Conservation (phyloP, 2,113 vertebrate species). For the Trichechus manatus region DNA sequence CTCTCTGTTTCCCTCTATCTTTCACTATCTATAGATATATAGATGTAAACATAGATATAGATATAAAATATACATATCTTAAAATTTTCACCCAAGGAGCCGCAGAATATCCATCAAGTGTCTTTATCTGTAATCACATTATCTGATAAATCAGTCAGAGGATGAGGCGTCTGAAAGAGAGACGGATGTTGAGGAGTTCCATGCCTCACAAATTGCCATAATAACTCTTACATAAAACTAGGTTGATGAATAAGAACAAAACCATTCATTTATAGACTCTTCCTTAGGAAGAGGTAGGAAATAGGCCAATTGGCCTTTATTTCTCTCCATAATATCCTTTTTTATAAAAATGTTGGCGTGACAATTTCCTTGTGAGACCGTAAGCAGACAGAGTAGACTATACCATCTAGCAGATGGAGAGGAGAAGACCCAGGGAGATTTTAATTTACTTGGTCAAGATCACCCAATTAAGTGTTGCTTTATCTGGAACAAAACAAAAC, state of each 20-base stretch:
- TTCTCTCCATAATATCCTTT: conserved; percentile 23
- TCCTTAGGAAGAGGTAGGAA: conserved; percentile 3
- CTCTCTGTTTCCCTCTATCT: not conserved
- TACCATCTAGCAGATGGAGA: conserved; percentile 41
- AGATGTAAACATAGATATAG: not conserved
- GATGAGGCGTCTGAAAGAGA: not conserved
- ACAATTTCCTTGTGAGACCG: conserved; percentile 25
- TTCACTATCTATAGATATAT: not conserved
- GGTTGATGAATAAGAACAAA: not conserved
- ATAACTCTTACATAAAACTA: not conserved
- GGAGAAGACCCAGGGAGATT: conserved; percentile 43
- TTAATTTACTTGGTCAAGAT: conserved; percentile 75
- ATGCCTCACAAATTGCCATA: not conserved
- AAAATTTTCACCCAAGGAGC: not conserved
- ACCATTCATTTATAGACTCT: not conserved
- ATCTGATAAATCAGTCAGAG: not conserved
- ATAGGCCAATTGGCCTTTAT: conserved; percentile 1
- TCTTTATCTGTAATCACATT: not conserved
- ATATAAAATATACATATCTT: not conserved
- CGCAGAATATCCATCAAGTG: not conserved
- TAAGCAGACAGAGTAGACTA: not conserved
- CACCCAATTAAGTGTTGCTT: conserved; percentile 45
- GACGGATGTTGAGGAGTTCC: not conserved
- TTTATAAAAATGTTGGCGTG: conserved; percentile 16
- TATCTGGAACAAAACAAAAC: conserved; percentile 45